Evolutionary conservation across 1,140 invertebrate genomes (phyloP), one percentile per base, ranked within the genome.

Genomic region (Orussus abietinus): DNA sequence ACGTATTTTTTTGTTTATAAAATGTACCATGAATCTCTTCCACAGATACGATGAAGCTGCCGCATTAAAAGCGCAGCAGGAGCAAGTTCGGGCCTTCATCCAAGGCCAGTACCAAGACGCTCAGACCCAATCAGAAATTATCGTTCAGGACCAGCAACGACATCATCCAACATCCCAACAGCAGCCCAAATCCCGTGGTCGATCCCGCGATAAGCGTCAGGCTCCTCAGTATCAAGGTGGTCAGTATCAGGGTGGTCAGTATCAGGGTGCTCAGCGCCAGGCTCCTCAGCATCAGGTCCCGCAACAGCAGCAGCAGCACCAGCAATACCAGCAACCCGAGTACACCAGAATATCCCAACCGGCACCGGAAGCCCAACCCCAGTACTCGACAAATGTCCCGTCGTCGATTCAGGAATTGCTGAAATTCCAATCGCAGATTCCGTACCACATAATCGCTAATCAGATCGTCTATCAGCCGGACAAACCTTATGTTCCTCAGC

Each of bases 401-500:
- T 9, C 39, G 1, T 31, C 51, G 1, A 55, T 74, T 22, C 56
- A 62, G 26, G 54, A 65, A 17, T 11, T 74, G 1, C 22, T 74
- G 6, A 58, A 57, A 6, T 72, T 44, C 19, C 71, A 74, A 22
- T 54, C 69, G 0, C 59, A 65, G 33, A 63, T 64, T 10, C 71
- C 71, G 0, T 70, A 73, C 29, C 62, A 72, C 13, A 66, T 72
- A 0, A 62, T 71, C 3, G 69, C 71, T 0, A 74, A 74, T 29
- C 57, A 56, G 20, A 62, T 74, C 4, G 37, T 18, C 2, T 61
- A 58, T 31, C 55, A 51, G 14, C 49, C 45, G 0, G 69, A 66
- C 0, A 70, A 69, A 17, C 64, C 66, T 0, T 72, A 72, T 34
- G 50, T 72, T 2, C 69, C 69, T 5, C 62, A 72, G 14, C 58